Evolutionary conservation across 2,888 invertebrate genomes (phyloP).

Genomic region (Ophraella communa): DNA sequence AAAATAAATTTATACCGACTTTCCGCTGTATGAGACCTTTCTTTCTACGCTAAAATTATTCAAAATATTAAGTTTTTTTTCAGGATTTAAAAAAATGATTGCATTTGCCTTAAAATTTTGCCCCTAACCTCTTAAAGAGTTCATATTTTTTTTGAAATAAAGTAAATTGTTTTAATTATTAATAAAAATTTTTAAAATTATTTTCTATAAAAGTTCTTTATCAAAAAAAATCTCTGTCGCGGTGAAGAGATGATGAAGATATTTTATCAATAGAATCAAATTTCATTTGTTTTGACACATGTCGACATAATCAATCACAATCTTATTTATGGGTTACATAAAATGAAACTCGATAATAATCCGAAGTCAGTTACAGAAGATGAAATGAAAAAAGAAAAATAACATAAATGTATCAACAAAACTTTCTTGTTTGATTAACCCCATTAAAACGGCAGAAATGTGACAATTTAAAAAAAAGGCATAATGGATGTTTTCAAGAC

Average conservation of each 20-base stretch:
- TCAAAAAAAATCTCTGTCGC: too few species aligned
- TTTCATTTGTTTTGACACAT: slow-evolving; percentile 21
- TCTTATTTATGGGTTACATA: slow-evolving; percentile 3
- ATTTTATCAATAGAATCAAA: slow-evolving; percentile 7
- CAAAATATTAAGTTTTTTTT: too few species aligned
- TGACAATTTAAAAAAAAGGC: background rate
- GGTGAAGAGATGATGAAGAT: background rate
- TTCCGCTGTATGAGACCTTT: too few species aligned
- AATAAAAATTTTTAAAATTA: too few species aligned
- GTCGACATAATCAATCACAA: slow-evolving; percentile 18
- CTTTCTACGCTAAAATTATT: too few species aligned
- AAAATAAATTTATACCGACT: too few species aligned
- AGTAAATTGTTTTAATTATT: too few species aligned
- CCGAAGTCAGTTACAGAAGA: background rate
- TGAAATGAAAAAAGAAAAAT: background rate
- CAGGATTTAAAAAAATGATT: too few species aligned
- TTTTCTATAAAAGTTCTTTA: too few species aligned
- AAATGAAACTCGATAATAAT: slow-evolving; percentile 9
- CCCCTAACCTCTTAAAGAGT: too few species aligned
- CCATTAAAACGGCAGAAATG: background rate
- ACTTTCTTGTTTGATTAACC: background rate
- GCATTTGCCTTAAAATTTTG: too few species aligned
- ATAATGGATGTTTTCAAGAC: background rate
- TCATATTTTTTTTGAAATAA: too few species aligned
- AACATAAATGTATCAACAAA: background rate